A percentile compares a stretch with the other conserved stretches of the same genome.
Evolutionary conservation across 2,888 invertebrate genomes (phyloP).

Genomic region (Dryobota labecula): DNA sequence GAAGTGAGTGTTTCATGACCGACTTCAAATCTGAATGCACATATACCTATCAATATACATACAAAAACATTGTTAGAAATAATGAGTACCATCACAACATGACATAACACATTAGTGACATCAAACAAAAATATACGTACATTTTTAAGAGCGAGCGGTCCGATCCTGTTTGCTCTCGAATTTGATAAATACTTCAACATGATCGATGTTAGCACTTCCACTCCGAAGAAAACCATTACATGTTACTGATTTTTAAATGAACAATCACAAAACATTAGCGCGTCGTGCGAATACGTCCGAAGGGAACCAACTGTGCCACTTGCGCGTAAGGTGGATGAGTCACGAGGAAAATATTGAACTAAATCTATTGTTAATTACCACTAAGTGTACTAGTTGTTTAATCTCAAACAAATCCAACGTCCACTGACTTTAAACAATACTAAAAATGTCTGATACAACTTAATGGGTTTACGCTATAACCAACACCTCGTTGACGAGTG

Average conservation of each 20-base stretch:
- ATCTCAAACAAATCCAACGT: conserved; percentile 75
- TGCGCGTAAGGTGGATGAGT: conserved; percentile 73
- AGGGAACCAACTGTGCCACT: conserved; percentile 64
- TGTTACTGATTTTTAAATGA: conserved; percentile 53
- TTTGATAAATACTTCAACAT: conserved; percentile 80
- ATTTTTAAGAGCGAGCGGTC: conserved; percentile 70
- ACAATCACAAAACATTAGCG: conserved; percentile 45
- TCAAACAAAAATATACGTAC: conserved; percentile 68
- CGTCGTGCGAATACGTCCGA: conserved; percentile 49
- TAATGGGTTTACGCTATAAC: conserved; percentile 74
- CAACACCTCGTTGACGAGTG: conserved; percentile 69
- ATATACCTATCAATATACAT: not conserved
- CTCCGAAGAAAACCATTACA: conserved; percentile 78
- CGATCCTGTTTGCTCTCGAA: conserved; percentile 75
- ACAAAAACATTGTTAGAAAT: not conserved
- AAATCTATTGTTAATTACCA: conserved; percentile 83
- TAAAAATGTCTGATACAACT: conserved; percentile 70
- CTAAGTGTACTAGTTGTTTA: conserved; percentile 77
- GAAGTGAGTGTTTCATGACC: not conserved
- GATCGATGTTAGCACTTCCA: conserved; percentile 71
- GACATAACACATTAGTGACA: conserved; percentile 4
- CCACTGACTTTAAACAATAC: conserved; percentile 69
- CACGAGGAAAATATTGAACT: conserved; percentile 85
- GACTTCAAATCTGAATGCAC: not conserved
- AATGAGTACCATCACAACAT: conserved; percentile 11